Evolutionary conservation across 2,797 vertebrate genomes (phyloP).

Genomic region (Cyprinodon diabolis): DNA sequence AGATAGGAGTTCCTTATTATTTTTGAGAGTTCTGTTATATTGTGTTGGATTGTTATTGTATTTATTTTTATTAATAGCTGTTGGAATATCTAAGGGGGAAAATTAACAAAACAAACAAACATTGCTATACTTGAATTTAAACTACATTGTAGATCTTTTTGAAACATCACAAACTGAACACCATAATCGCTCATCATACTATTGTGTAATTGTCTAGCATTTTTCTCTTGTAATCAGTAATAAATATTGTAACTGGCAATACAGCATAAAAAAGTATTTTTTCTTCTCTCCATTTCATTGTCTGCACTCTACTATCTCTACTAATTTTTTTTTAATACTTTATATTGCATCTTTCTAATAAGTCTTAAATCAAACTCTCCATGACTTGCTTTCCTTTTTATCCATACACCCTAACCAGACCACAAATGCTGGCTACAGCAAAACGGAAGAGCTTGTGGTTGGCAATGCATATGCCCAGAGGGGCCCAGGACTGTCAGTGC

Average conservation of each 20-base stretch:
- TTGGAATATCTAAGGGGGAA: not conserved
- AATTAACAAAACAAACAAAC: not conserved
- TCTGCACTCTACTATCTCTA: not conserved
- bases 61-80: not conserved
- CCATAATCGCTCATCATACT: not conserved
- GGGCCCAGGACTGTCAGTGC: slow-evolving; percentile 78
- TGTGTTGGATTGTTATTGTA: not conserved
- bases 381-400: slow-evolving; percentile 26
- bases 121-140: not conserved
- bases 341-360: not conserved
- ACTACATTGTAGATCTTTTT: not conserved
- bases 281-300: not conserved
- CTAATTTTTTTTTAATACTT: not conserved
- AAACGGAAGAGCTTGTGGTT: slow-evolving; percentile 70
- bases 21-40: not conserved
- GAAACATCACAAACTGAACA: not conserved
- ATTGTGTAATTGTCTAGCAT: slow-evolving; percentile 21
- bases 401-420: slow-evolving; percentile 59
- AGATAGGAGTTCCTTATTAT: not conserved
- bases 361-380: slow-evolving; percentile 22
- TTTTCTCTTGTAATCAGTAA: slow-evolving; percentile 6
- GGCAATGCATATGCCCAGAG: slow-evolving; percentile 77
- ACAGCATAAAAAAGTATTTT: too few species aligned
- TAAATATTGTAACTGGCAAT: too few species aligned
- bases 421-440: slow-evolving; percentile 62